Percentiles rank a stretch among this genome's conserved stretches.
Conservation (phyloP, 1,140 invertebrate species). For the Pachyrhynchus sulphureomaculatus region DNA sequence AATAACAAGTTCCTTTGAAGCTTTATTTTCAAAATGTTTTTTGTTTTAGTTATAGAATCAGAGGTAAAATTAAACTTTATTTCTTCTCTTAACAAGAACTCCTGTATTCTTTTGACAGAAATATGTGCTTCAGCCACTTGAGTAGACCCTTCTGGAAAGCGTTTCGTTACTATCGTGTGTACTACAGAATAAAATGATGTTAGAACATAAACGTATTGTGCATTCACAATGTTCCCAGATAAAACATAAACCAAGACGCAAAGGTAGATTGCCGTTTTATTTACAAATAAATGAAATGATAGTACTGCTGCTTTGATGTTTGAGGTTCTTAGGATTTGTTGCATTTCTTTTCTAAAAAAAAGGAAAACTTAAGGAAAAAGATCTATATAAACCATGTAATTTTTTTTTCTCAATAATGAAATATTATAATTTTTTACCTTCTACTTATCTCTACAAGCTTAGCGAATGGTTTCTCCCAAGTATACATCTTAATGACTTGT, state of each 20-base stretch:
- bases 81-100: too few species aligned
- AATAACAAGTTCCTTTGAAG: too few species aligned
- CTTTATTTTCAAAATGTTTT: too few species aligned
- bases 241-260: constrained; percentile 4
- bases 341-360: background rate
- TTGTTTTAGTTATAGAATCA: too few species aligned
- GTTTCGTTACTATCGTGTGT: background rate
- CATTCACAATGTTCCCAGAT: background rate
- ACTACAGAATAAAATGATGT: background rate
- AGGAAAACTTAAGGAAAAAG: background rate
- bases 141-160: too few species aligned
- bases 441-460: constrained; percentile 31
- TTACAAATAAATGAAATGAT: background rate
- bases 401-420: too few species aligned
- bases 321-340: background rate
- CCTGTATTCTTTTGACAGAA: too few species aligned
- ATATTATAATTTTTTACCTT: constrained; percentile 47
- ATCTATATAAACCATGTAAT: background rate
- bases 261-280: background rate
- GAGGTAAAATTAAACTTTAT: too few species aligned
- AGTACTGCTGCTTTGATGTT: background rate
- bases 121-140: too few species aligned
- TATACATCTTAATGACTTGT: constrained; percentile 79
- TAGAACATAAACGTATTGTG: constrained; percentile 6
- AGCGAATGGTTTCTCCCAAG: constrained; percentile 73